These are phyloP conservation scores for Cerastis rubricosa DNA, from an alignment of 2,888 invertebrate species.

Conservation along the genomic window DNA sequence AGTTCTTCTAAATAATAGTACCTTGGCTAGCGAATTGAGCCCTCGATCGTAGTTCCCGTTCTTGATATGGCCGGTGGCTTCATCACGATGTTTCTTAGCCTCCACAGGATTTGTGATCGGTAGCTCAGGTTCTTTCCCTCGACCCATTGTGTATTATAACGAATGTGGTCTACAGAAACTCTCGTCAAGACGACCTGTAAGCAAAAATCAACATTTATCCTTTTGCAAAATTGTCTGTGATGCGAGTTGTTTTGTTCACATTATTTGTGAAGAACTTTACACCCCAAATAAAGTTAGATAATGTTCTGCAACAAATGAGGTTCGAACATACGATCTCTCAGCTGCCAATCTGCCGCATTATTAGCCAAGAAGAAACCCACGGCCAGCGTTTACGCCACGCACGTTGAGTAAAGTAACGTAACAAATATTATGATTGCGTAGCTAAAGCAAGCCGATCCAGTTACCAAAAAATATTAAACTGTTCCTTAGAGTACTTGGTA, in stretches of 20 bases:
- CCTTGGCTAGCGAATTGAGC: slow-evolving; percentile 93
- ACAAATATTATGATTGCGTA: slow-evolving; percentile 10
- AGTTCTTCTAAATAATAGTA: slow-evolving; percentile 44
- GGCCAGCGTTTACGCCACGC: not conserved
- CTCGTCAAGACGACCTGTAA: slow-evolving; percentile 7
- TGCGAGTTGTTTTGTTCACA: not conserved
- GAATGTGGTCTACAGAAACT: not conserved
- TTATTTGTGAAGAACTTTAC: not conserved
- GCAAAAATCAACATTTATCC: not conserved
- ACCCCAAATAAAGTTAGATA: not conserved
- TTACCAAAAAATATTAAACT: slow-evolving; percentile 61
- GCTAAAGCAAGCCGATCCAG: slow-evolving; percentile 38
- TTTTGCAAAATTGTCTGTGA: not conserved
- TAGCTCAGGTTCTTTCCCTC: slow-evolving; percentile 84
- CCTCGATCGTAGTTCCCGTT: slow-evolving; percentile 94
- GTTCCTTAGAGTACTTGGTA: slow-evolving; percentile 47
- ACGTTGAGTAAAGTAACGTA: not conserved
- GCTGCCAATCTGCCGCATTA: not conserved
- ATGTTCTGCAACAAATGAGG: not conserved
- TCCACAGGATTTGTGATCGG: slow-evolving; percentile 86
- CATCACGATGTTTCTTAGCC: slow-evolving; percentile 94
- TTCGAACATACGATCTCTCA: not conserved
- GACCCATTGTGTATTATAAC: slow-evolving; percentile 77
- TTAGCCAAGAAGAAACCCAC: not conserved
- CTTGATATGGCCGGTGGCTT: slow-evolving; percentile 94